Percentiles rank a stretch among this genome's conserved stretches.
These are phyloP conservation scores for Paratrypauchen microcephalus DNA, from an alignment of 2,797 vertebrate genomes.

Conservation along the genomic window DNA sequence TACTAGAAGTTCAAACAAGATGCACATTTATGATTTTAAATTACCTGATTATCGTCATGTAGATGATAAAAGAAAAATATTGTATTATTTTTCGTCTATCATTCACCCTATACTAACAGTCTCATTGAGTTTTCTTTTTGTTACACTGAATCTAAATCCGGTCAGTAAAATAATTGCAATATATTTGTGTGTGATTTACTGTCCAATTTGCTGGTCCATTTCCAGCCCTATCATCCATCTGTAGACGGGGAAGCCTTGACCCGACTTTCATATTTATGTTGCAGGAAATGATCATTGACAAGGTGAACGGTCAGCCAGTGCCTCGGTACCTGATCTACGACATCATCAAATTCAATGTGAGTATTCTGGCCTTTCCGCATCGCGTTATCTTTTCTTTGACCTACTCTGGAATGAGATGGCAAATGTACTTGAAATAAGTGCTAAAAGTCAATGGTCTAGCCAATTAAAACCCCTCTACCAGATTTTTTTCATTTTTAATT, in stretches of 20 bases:
- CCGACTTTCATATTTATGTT: conserved; percentile 53
- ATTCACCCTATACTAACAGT: no score
- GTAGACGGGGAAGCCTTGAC: neutral
- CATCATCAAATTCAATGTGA: conserved; percentile 98
- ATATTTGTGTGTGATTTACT: neutral
- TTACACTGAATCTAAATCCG: neutral
- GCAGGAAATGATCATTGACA: conserved; percentile 99
- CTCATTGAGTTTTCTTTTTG: no score
- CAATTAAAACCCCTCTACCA: no score
- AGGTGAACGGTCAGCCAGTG: conserved; percentile 93
- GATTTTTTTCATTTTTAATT: no score
- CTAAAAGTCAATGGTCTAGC: neutral
- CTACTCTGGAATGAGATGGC: neutral
- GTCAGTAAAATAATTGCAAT: neutral
- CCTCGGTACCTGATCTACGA: conserved; percentile 98
- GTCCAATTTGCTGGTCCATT: no score
- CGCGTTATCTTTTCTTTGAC: conserved; percentile 21
- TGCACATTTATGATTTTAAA: no score
- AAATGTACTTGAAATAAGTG: neutral
- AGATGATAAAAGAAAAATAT: no score
- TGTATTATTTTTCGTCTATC: no score
- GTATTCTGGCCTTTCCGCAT: conserved; percentile 64
- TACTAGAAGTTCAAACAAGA: no score
- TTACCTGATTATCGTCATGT: no score
- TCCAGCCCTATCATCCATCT: neutral